Conservation (phyloP, 2,113 vertebrate genomes). For the Pica pica region DNA sequence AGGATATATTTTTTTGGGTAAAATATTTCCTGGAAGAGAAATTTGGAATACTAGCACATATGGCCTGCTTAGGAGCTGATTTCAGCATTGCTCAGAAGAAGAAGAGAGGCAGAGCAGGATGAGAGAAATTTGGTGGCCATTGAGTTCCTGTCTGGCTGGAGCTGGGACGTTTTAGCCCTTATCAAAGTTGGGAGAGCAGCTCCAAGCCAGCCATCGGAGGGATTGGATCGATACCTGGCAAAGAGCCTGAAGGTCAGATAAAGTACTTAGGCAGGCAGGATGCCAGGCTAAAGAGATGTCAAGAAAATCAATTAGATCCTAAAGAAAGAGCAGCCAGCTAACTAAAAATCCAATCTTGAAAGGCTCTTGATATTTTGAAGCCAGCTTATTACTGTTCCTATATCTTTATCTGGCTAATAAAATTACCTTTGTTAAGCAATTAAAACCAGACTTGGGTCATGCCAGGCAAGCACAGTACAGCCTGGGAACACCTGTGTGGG, state of each 20-base stretch:
- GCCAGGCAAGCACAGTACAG: constrained; percentile 38
- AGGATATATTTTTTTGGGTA: background rate
- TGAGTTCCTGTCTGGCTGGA: constrained; percentile 73
- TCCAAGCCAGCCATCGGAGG: constrained; percentile 67
- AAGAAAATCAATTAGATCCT: constrained; percentile 85
- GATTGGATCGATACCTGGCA: constrained; percentile 77
- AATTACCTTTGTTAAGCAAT: constrained; percentile 77
- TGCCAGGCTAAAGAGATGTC: constrained; percentile 86
- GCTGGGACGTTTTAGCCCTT: constrained; percentile 77
- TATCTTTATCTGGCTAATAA: constrained; percentile 76
- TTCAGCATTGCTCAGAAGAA: constrained; percentile 53
- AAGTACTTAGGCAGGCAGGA: constrained; percentile 85
- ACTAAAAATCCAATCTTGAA: constrained; percentile 78
- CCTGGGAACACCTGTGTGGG: constrained; percentile 49
- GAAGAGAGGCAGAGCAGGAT: constrained; percentile 47
- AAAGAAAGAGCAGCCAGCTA: constrained; percentile 79
- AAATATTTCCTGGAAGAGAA: constrained; percentile 45
- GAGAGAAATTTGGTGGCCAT: constrained; percentile 73
- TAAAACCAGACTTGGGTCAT: constrained; percentile 65
- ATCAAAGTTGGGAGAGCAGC: constrained; percentile 78
- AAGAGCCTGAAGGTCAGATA: constrained; percentile 81
- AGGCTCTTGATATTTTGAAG: constrained; percentile 72
- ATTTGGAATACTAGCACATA: constrained; percentile 6
- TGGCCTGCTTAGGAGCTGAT: constrained; percentile 52
- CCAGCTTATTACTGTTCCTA: constrained; percentile 69